These are phyloP conservation scores for Zingel zingel DNA, from an alignment of 2,113 vertebrate genomes.

Conservation along the genomic window DNA sequence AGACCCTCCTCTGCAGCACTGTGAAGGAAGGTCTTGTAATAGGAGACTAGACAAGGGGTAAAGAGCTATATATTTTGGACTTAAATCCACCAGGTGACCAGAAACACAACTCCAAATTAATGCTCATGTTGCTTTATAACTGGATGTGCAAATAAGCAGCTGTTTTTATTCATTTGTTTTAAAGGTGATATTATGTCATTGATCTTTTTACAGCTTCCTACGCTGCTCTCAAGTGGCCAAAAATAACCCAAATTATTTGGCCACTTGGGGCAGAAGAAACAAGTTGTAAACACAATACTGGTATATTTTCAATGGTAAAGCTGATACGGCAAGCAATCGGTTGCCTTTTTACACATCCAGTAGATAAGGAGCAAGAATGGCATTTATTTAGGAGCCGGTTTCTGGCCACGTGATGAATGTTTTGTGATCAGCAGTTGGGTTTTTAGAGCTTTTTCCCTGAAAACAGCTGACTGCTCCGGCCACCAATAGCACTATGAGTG, in stretches of 20 bases:
- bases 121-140: too few species aligned
- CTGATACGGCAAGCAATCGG: neutral
- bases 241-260: neutral
- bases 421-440: neutral
- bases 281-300: neutral
- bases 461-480: neutral
- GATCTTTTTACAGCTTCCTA: neutral
- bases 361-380: neutral
- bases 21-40: too few species aligned
- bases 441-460: neutral
- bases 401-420: neutral
- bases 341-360: neutral
- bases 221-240: neutral
- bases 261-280: neutral
- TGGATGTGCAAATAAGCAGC: too few species aligned
- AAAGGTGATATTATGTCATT: neutral
- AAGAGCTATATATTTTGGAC: neutral
- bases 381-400: neutral
- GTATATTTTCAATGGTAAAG: neutral
- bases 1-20: too few species aligned
- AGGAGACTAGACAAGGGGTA: neutral
- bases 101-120: neutral
- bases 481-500: neutral
- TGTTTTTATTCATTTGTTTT: neutral
- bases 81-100: neutral